These are phyloP conservation scores for Phymatocera aterrima DNA, from an alignment of 2,888 invertebrate species.

Conservation along the genomic window DNA sequence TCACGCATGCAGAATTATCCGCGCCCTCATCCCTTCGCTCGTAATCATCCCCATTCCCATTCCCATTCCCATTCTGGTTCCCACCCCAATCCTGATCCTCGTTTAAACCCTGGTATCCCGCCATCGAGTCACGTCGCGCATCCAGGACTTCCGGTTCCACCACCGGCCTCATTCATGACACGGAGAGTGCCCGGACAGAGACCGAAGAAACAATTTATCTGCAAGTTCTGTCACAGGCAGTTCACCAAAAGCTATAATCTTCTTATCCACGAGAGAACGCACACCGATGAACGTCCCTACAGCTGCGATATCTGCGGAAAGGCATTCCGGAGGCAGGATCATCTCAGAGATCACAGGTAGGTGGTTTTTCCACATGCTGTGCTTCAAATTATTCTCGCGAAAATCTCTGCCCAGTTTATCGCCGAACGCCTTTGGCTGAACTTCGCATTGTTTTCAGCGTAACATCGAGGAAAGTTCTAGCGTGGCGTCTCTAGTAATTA, in stretches of 20 bases:
- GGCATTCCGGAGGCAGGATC: slow-evolving; percentile 97
- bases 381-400: not conserved
- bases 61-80: slow-evolving; percentile 56
- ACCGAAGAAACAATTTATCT: slow-evolving; percentile 98
- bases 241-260: slow-evolving; percentile 99
- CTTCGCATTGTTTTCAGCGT: not conserved
- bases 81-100: slow-evolving; percentile 58
- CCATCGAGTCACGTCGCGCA: slow-evolving; percentile 66
- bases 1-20: slow-evolving; percentile 60
- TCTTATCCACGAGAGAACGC: slow-evolving; percentile 97
- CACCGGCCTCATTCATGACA: slow-evolving; percentile 78
- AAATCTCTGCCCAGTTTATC: not conserved
- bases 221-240: slow-evolving; percentile 97
- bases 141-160: slow-evolving; percentile 63
- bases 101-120: slow-evolving; percentile 48
- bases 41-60: slow-evolving; percentile 58
- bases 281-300: slow-evolving; percentile 98
- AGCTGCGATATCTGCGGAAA: slow-evolving; percentile 99
- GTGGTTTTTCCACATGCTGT: slow-evolving; percentile 65
- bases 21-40: slow-evolving; percentile 55
- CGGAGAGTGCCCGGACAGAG: slow-evolving; percentile 87
- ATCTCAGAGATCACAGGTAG: slow-evolving; percentile 94
- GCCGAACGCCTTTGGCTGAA: not conserved
- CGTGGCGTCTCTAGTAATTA: not conserved
- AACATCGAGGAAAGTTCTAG: not conserved